A percentile compares a stretch with the other conserved stretches of the same genome.
Conservation (phyloP, 2,797 vertebrate species). For the Darevskia nairensis region DNA sequence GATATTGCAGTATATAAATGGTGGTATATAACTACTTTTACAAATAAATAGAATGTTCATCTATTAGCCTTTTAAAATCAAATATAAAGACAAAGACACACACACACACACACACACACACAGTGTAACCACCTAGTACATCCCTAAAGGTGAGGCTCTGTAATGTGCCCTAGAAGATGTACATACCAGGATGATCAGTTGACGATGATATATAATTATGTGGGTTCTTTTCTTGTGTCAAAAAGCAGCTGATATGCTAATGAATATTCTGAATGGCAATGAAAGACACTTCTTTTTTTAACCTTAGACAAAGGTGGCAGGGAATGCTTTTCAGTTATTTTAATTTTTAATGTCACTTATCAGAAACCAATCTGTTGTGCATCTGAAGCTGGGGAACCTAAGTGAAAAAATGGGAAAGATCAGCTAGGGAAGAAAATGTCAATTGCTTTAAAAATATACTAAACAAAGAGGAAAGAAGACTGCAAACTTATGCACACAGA, state of each 20-base stretch:
- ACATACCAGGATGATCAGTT: background rate
- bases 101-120: no score
- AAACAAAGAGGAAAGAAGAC: background rate
- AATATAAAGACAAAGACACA: background rate
- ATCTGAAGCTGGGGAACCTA: background rate
- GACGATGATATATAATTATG: background rate
- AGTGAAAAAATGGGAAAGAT: background rate
- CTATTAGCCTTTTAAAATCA: background rate
- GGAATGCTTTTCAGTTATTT: background rate
- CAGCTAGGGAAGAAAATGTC: background rate
- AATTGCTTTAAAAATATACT: background rate
- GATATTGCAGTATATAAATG: no score
- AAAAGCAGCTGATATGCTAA: background rate
- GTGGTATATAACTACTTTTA: no score
- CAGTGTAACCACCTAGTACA: background rate
- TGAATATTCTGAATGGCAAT: background rate
- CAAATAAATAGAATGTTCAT: background rate
- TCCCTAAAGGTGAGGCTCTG: background rate
- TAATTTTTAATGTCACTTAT: constrained; percentile 3
- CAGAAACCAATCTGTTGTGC: background rate
- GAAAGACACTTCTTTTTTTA: background rate
- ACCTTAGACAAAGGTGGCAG: background rate
- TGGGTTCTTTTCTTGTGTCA: background rate
- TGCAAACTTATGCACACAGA: background rate
- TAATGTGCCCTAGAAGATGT: background rate